These are phyloP conservation scores for Lamprotornis superbus DNA, from an alignment of 2,113 vertebrate species.

Conservation along the genomic window DNA sequence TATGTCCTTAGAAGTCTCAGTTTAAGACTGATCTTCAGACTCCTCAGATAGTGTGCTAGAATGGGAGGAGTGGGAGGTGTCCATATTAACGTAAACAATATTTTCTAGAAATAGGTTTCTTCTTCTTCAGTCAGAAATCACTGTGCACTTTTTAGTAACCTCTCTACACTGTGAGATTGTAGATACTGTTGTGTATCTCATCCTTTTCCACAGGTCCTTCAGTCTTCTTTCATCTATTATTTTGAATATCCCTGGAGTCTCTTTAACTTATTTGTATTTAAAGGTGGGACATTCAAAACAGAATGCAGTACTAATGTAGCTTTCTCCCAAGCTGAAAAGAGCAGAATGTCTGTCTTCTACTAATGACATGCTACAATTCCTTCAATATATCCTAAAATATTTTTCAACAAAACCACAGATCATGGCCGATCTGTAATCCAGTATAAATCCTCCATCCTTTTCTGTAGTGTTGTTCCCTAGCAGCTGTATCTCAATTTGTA, in stretches of 20 bases:
- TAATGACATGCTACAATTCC: background rate
- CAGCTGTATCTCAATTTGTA: background rate
- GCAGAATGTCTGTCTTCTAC: background rate
- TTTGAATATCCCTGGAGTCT: background rate
- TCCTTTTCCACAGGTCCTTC: background rate
- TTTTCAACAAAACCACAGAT: background rate
- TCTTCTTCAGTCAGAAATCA: background rate
- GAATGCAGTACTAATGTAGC: background rate
- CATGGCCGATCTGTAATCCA: background rate
- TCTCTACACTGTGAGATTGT: background rate
- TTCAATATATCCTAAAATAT: background rate
- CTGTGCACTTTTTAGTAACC: background rate
- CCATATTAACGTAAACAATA: background rate
- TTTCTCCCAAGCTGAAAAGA: background rate
- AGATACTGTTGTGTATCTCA: background rate
- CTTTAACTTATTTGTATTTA: background rate
- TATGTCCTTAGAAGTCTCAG: background rate
- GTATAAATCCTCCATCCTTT: background rate
- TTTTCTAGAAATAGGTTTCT: background rate
- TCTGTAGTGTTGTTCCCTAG: background rate
- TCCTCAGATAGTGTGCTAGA: background rate
- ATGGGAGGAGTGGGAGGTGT: background rate
- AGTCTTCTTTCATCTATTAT: background rate
- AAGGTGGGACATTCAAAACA: background rate
- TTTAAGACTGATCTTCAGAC: background rate